Percentiles rank a stretch among this genome's conserved stretches.
Evolutionary conservation across 2,797 vertebrate species (phyloP).

Genomic region (Bovichtus variegatus): DNA sequence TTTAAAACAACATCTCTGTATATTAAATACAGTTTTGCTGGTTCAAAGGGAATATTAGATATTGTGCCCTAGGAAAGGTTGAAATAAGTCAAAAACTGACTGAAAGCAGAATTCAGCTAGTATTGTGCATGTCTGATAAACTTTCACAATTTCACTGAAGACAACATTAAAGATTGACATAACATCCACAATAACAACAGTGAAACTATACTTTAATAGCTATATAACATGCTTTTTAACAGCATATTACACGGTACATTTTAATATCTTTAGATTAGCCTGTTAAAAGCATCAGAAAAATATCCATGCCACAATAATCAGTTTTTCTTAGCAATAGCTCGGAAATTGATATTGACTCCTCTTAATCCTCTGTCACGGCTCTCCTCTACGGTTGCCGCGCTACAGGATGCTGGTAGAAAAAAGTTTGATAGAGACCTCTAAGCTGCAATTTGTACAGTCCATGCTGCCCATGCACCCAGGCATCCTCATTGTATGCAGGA

Average conservation of each 20-base stretch:
- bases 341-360: constrained; percentile 45
- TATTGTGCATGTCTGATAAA: constrained; percentile 15
- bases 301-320: constrained; percentile 21
- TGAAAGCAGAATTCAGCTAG: background rate
- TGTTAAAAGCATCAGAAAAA: constrained; percentile 17
- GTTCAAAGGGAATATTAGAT: background rate
- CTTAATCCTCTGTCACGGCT: constrained; percentile 40
- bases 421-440: constrained; percentile 37
- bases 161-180: background rate
- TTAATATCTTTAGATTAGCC: constrained; percentile 7
- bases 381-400: background rate
- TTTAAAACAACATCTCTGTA: no score
- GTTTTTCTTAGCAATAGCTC: constrained; percentile 22
- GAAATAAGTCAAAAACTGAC: background rate
- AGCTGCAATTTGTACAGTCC: constrained; percentile 31
- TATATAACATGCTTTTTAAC: constrained; percentile 6
- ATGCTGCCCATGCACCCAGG: constrained; percentile 7
- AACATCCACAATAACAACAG: background rate
- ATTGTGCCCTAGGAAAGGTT: background rate
- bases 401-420: constrained; percentile 27
- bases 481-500: constrained; percentile 14
- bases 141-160: background rate
- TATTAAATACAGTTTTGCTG: no score
- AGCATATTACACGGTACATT: constrained; percentile 17
- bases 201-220: constrained; percentile 24